Evolutionary conservation across 2,888 invertebrate species (phyloP), one percentile per base, ranked within the genome.

Genomic region (Junonia oenone): DNA sequence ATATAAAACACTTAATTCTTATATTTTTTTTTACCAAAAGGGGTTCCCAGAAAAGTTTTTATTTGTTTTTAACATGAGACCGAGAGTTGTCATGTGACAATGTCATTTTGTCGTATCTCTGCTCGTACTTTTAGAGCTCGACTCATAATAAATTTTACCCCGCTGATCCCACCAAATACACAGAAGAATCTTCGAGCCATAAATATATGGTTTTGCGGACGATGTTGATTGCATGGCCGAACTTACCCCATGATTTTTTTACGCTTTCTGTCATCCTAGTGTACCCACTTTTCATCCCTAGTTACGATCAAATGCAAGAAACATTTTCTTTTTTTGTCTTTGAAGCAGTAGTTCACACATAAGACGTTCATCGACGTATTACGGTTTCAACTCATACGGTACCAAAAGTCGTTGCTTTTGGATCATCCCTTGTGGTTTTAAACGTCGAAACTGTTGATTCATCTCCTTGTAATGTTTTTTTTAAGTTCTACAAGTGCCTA

Each of bases 381-480:
- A 62, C 53, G 53, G 58, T 50, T 62, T 63, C 58, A 64, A 56
- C 8, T 63, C 55, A 54, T 59, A 56, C 15, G 54, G 38, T 6
- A 51, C 38, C 50, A 22, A 50, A 50, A 50, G 43, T 27, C 46
- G 29, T 51, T 46, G 48, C 26, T 48, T 51, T n/a, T 54, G 46
- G 37, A 51, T 46, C 35, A 52, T 59, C 48, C 51, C 53, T n/a
- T 37, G 43, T n/a, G 40, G 17, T 37, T 55, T 48, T n/a, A n/a
- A n/a, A n/a, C n/a, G n/a, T n/a, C n/a, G n/a, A n/a, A n/a, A n/a
- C n/a, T n/a, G n/a, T n/a, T n/a, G n/a, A n/a, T n/a, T n/a, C n/a
- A n/a, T n/a, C n/a, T n/a, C n/a, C n/a, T n/a, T n/a, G n/a, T n/a
- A 15, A 56, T 51, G 31, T 54, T 45, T 13, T 47, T 13, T 35